Percentiles rank a stretch among this genome's conserved stretches.
phyloP scores from a whole-genome alignment of 2,888 invertebrate genomes.

The Hypolimnas misippus region DNA sequence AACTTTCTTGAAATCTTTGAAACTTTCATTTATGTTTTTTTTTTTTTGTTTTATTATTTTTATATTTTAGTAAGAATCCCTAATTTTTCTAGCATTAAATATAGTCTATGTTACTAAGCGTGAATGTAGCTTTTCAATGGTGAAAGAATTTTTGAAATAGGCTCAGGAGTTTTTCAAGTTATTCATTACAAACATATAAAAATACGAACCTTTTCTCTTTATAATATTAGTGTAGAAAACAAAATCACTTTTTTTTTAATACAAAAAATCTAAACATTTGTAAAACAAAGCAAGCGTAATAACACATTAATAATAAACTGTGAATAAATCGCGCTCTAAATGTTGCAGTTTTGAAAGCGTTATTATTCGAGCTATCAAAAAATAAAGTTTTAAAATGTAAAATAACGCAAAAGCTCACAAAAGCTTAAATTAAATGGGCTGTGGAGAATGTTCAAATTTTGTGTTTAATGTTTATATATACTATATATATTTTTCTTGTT shows the following conservation, averaged over 20 bases:
- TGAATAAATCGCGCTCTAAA: constrained; percentile 7
- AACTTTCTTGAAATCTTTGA: too few species aligned
- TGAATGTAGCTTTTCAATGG: too few species aligned
- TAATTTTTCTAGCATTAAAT: too few species aligned
- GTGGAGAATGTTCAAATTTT: constrained; percentile 10
- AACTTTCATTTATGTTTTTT: too few species aligned
- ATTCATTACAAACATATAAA: too few species aligned
- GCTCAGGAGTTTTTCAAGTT: too few species aligned
- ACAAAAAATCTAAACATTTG: background rate
- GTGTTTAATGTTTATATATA: too few species aligned
- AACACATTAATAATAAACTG: constrained; percentile 6
- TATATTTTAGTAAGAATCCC: too few species aligned
- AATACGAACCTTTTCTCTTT: background rate
- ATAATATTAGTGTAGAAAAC: background rate
- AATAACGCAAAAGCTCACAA: background rate
- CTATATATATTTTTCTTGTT: background rate
- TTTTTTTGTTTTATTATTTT: too few species aligned
- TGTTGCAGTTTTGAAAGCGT: constrained; percentile 6
- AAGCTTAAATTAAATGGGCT: constrained; percentile 3
- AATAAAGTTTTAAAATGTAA: constrained; percentile 2
- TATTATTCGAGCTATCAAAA: constrained; percentile 12
- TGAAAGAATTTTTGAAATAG: too few species aligned
- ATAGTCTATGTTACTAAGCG: too few species aligned
- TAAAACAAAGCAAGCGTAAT: background rate
- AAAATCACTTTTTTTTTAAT: background rate